phyloP scores from a whole-genome alignment of 1,140 invertebrate species.

The Acromyrmex heyeri region DNA sequence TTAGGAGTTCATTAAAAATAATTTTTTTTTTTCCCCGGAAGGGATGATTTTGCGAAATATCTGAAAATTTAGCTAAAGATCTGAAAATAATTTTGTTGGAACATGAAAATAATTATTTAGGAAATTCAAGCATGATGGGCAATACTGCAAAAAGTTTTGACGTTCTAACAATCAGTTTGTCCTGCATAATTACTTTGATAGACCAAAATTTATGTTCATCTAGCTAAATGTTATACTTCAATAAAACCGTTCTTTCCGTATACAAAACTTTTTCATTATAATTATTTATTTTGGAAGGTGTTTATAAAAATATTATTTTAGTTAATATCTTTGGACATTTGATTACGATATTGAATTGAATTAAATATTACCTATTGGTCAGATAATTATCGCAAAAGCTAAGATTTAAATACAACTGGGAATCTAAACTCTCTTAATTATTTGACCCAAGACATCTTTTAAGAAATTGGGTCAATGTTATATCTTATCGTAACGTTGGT shows the following conservation, averaged over 20 bases:
- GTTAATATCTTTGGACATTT: background rate
- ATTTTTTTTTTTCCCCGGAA: background rate
- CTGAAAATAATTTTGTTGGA: too few species aligned
- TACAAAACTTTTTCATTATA: background rate
- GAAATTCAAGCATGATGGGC: too few species aligned
- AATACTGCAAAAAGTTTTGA: too few species aligned
- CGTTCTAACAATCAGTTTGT: too few species aligned
- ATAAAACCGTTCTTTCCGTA: too few species aligned
- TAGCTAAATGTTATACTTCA: too few species aligned
- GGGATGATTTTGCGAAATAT: too few species aligned
- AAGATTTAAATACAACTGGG: background rate
- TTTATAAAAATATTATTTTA: background rate
- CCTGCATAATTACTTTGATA: too few species aligned
- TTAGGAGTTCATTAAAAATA: background rate
- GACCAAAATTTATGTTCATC: too few species aligned
- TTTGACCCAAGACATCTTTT: background rate
- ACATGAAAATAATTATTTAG: too few species aligned
- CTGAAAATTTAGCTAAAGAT: too few species aligned
- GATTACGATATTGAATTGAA: background rate
- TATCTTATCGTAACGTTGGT: constrained; percentile 14
- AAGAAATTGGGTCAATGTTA: constrained; percentile 25
- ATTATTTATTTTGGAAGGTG: background rate
- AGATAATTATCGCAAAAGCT: background rate
- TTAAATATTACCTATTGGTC: background rate
- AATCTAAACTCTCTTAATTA: background rate